Evolutionary conservation across 2,113 vertebrate genomes (phyloP).

Genomic region (Semnornis frantzii): DNA sequence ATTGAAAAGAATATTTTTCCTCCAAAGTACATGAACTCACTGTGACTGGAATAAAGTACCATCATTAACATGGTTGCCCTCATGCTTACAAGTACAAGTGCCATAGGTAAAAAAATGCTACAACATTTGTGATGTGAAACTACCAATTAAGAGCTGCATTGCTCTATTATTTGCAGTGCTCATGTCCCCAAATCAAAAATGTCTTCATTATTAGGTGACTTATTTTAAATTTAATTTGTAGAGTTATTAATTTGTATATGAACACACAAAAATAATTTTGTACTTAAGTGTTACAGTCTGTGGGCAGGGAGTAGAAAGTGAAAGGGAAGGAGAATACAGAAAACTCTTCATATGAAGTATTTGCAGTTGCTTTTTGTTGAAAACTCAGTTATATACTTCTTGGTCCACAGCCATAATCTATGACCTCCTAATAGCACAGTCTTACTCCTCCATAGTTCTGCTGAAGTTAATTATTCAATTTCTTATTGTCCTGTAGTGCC

Average conservation of each 20-base stretch:
- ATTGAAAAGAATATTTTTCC: not conserved
- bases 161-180: not conserved
- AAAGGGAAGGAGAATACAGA: not conserved
- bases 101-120: not conserved
- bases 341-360: not conserved
- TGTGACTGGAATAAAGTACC: not conserved
- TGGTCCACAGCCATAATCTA: not conserved
- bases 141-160: not conserved
- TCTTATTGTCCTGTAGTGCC: not conserved
- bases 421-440: not conserved
- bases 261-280: not conserved
- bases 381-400: not conserved
- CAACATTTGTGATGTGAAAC: not conserved
- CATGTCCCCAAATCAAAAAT: not conserved
- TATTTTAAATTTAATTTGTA: not conserved
- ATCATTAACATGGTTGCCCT: not conserved
- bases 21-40: not conserved
- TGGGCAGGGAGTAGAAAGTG: not conserved
- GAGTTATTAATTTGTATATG: not conserved
- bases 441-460: not conserved
- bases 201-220: not conserved
- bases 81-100: not conserved
- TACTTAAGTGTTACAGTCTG: not conserved
- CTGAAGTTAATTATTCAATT: not conserved
- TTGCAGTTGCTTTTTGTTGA: not conserved